Conservation (phyloP, 1,140 invertebrate species). For the Platyura marginata region DNA sequence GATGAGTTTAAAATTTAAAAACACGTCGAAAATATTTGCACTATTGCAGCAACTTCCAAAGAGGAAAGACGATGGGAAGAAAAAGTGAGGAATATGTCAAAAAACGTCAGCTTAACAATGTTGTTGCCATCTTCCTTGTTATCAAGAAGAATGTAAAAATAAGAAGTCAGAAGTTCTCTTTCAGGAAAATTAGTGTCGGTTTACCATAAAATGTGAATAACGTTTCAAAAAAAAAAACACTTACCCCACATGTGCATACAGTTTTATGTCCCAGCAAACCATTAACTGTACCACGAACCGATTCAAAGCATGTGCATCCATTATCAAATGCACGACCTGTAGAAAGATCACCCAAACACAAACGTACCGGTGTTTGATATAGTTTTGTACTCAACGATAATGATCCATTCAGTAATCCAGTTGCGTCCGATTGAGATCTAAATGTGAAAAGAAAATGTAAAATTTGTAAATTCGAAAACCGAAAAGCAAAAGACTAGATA, state of each 20-base stretch:
- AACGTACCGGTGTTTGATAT: conserved; percentile 30
- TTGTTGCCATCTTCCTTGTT: no score
- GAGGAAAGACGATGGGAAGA: no score
- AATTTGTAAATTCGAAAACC: no score
- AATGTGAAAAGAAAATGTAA: no score
- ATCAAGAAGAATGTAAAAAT: no score
- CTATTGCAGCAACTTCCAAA: no score
- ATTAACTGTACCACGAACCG: conserved; percentile 49
- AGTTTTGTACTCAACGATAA: conserved; percentile 7
- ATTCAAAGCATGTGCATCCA: conserved; percentile 66
- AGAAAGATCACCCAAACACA: conserved; percentile 73
- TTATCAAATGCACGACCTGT: conserved; percentile 92
- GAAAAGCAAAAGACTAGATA: not conserved
- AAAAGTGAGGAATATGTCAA: conserved; percentile 3
- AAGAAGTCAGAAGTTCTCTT: no score
- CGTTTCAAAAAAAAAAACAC: no score
- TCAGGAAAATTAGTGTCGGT: not conserved
- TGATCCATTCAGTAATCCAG: conserved; percentile 27
- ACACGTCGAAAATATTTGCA: no score
- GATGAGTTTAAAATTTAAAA: no score
- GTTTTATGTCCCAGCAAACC: conserved; percentile 50
- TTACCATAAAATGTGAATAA: no score
- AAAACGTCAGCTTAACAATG: not conserved
- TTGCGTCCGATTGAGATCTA: conserved; percentile 82
- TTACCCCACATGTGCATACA: conserved; percentile 57